A percentile compares a stretch with the other conserved stretches of the same genome.
These are phyloP conservation scores for Linurgus olivaceus DNA, from an alignment of 2,797 vertebrate genomes.

Conservation along the genomic window DNA sequence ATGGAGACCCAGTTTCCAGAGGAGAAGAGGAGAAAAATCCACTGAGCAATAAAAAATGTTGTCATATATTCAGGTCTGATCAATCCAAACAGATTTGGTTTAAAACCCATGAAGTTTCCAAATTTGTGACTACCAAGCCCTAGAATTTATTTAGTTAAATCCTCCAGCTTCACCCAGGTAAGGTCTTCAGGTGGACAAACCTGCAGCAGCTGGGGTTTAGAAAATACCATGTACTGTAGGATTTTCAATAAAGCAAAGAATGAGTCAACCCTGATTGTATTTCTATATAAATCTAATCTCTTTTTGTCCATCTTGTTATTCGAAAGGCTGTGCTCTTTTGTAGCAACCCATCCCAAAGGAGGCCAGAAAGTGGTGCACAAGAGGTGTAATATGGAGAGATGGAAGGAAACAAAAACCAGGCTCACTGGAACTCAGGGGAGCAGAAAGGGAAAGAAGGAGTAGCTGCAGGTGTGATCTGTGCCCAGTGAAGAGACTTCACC, in stretches of 20 bases:
- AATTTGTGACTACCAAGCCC: not conserved
- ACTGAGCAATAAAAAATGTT: not conserved
- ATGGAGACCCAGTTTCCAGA: not conserved
- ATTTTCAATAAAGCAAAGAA: not conserved
- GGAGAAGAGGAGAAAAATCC: not conserved
- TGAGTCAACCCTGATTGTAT: not conserved
- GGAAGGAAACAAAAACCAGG: not conserved
- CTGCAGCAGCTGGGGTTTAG: not conserved
- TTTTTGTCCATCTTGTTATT: not conserved
- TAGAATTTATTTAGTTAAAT: not conserved
- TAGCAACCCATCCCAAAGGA: not conserved
- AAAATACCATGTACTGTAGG: not conserved
- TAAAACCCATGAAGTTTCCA: not conserved
- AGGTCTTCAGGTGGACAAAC: not conserved
- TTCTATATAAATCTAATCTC: not conserved
- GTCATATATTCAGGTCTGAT: not conserved
- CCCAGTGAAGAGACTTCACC: not conserved
- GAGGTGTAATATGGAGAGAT: not conserved
- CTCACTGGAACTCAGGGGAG: not conserved
- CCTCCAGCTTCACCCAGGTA: not conserved
- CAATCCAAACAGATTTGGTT: not conserved
- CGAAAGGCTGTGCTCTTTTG: not conserved
- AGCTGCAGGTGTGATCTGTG: not conserved
- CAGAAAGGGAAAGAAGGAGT: not conserved
- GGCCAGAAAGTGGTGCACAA: not conserved